These are phyloP conservation scores for Anastatus disparis DNA, from an alignment of 1,140 invertebrate species.

Conservation along the genomic window DNA sequence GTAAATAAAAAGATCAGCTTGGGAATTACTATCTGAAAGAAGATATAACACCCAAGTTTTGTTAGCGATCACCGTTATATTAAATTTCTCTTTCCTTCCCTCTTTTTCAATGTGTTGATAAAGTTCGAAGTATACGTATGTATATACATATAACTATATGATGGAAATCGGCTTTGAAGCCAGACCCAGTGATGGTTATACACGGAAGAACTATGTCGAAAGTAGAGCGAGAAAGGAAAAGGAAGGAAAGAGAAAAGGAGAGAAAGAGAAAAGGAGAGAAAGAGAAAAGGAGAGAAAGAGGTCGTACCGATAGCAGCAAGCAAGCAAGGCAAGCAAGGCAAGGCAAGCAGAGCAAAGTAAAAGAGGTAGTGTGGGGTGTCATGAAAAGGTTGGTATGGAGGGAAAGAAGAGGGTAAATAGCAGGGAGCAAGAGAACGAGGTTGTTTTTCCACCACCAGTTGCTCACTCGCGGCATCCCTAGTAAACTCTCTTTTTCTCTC, in stretches of 20 bases:
- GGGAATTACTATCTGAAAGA: slow-evolving; percentile 10
- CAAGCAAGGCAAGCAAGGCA: slow-evolving; percentile 1
- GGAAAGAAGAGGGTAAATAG: slow-evolving; percentile 44
- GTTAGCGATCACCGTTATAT: too few relatives aligned
- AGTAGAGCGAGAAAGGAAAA: slow-evolving; percentile 35
- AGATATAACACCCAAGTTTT: too few relatives aligned
- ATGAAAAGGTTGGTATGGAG: too few relatives aligned
- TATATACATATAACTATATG: not conserved
- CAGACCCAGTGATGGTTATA: too few relatives aligned
- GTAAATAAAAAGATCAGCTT: not conserved
- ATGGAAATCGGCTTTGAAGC: slow-evolving; percentile 49
- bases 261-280: not conserved
- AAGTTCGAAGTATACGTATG: slow-evolving; percentile 49
- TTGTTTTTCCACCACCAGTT: slow-evolving; percentile 69
- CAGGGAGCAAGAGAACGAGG: slow-evolving; percentile 54
- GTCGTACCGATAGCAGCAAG: slow-evolving; percentile 29
- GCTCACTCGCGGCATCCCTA: slow-evolving; percentile 57
- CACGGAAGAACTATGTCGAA: slow-evolving; percentile 43
- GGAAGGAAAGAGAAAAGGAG: slow-evolving; percentile 19
- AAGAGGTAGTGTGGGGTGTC: too few relatives aligned
- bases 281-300: slow-evolving; percentile 23
- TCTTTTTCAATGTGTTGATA: slow-evolving; percentile 57
- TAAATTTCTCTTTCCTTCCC: too few relatives aligned
- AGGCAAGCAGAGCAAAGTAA: slow-evolving; percentile 42
- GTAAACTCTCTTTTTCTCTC: slow-evolving; percentile 50